phyloP scores from a whole-genome alignment of 2,113 vertebrate genomes.

The Uropsilus gracilis region DNA sequence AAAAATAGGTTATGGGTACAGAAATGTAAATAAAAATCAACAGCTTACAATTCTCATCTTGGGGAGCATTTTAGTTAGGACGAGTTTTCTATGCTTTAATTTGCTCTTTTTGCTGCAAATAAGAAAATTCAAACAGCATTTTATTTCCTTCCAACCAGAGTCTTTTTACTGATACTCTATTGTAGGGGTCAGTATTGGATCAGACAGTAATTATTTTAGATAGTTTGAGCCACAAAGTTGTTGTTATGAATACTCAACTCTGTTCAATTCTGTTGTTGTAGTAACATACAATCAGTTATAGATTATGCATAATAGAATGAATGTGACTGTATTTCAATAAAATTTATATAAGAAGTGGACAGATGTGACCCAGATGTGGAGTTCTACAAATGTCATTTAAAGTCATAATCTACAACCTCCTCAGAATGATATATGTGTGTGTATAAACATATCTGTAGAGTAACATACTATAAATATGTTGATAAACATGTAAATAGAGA shows the following conservation, averaged over 20 bases:
- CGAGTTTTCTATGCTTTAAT: not conserved
- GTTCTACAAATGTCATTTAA: not conserved
- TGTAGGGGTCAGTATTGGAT: not conserved
- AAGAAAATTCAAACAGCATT: too few species aligned
- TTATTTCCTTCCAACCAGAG: not conserved
- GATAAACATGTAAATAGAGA: too few species aligned
- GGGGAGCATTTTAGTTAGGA: not conserved
- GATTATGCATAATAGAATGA: not conserved
- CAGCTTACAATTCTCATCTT: not conserved
- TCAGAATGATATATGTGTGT: not conserved
- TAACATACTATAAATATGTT: not conserved
- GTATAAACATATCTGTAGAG: not conserved
- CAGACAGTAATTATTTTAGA: not conserved
- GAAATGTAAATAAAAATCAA: not conserved
- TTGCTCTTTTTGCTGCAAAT: not conserved
- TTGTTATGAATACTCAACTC: not conserved
- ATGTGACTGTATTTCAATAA: not conserved
- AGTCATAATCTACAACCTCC: not conserved
- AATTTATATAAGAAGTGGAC: not conserved
- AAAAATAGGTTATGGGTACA: not conserved
- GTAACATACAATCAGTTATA: not conserved
- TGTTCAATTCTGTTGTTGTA: not conserved
- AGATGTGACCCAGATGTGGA: not conserved
- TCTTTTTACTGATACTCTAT: not conserved
- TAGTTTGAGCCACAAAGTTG: not conserved